A percentile compares a stretch with the other conserved stretches of the same genome.
phyloP scores from a whole-genome alignment of 2,113 vertebrate genomes.

The Meriones unguiculatus region DNA sequence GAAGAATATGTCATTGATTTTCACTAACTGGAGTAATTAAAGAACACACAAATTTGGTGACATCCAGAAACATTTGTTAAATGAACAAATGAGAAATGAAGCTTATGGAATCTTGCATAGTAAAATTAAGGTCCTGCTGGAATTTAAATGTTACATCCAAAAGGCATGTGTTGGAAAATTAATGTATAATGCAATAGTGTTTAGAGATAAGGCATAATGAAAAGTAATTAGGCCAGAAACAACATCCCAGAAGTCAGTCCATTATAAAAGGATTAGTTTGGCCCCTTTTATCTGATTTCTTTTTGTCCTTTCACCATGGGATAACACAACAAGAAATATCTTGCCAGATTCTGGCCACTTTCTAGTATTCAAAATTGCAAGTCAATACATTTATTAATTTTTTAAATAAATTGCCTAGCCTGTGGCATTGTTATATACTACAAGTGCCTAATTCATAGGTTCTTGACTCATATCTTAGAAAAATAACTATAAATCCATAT shows the following conservation, averaged over 20 bases:
- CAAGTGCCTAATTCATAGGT: not conserved
- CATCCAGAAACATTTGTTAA: not conserved
- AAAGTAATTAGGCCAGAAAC: not conserved
- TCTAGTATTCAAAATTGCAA: not conserved
- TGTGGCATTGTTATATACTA: not conserved
- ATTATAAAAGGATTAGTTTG: not conserved
- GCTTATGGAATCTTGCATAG: not conserved
- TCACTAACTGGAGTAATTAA: not conserved
- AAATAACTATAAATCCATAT: not conserved
- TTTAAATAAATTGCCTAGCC: not conserved
- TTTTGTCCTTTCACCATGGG: not conserved
- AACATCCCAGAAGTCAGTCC: not conserved
- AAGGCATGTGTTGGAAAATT: not conserved
- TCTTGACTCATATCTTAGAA: not conserved
- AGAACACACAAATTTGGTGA: not conserved
- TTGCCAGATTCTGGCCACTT: not conserved
- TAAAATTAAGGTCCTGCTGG: not conserved
- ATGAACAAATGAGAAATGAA: not conserved
- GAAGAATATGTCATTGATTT: not conserved
- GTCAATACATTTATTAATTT: not conserved
- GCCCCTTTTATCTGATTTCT: not conserved
- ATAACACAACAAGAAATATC: not conserved
- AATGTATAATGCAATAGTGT: not conserved
- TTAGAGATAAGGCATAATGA: not conserved
- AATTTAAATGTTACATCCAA: not conserved